Percentiles rank a stretch among this genome's conserved stretches.
Evolutionary conservation across 2,888 invertebrate genomes (phyloP).

Genomic region (Andrena flavipes): DNA sequence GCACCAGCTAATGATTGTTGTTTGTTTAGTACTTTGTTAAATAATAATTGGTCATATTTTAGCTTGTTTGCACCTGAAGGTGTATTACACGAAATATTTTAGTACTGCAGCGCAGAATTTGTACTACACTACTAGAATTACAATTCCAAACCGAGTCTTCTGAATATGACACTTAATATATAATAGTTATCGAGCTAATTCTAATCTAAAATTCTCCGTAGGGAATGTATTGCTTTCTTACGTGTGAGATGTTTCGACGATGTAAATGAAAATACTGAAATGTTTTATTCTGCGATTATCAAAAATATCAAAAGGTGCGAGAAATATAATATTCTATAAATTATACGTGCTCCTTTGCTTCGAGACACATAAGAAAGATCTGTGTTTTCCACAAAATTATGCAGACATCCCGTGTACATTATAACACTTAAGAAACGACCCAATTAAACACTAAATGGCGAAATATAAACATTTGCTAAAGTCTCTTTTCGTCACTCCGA

Average conservation of each 20-base stretch:
- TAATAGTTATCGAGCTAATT: background rate
- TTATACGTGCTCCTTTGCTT: constrained; percentile 4
- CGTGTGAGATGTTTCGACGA: background rate
- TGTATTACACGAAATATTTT: constrained; percentile 34
- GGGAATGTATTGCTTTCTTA: constrained; percentile 26
- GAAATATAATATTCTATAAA: constrained; percentile 6
- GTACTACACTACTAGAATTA: background rate
- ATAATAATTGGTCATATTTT: background rate
- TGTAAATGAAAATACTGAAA: constrained; percentile 13
- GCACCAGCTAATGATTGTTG: background rate
- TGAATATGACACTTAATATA: constrained; percentile 5
- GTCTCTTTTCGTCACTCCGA: constrained; percentile 31
- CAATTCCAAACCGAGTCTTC: constrained; percentile 11
- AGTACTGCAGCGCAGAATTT: constrained; percentile 33
- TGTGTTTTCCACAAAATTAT: constrained; percentile 22
- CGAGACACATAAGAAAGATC: background rate
- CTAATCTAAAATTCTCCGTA: constrained; percentile 18
- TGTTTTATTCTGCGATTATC: constrained; percentile 5
- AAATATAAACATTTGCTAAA: constrained; percentile 42
- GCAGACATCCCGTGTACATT: constrained; percentile 16
- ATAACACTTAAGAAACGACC: background rate
- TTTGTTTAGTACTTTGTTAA: constrained; percentile 18
- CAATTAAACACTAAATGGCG: constrained; percentile 51
- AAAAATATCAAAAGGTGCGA: constrained; percentile 23
- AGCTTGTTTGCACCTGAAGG: constrained; percentile 13